Conservation (phyloP, 2,888 invertebrate genomes). For the Adineta ricciae region DNA sequence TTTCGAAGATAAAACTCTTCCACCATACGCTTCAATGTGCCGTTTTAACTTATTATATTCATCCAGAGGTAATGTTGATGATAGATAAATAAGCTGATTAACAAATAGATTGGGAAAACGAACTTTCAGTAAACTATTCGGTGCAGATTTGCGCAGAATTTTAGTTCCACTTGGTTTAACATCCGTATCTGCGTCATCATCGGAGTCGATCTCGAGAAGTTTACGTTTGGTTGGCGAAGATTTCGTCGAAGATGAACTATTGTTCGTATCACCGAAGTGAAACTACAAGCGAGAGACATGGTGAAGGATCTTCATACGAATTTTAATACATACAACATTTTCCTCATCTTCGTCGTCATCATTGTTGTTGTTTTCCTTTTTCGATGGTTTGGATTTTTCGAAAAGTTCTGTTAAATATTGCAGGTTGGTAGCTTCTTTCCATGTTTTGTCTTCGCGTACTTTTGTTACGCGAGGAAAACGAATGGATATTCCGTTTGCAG, state of each 20-base stretch:
- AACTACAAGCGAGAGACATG: not conserved
- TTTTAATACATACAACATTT: not conserved
- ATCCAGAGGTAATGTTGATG: not conserved
- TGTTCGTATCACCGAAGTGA: not conserved
- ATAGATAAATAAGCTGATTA: not conserved
- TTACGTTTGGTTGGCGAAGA: not conserved
- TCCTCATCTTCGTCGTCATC: slow-evolving; percentile 9
- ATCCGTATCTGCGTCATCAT: not conserved
- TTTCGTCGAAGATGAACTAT: not conserved
- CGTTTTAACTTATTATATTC: not conserved
- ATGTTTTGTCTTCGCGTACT: slow-evolving; percentile 70
- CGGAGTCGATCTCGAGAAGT: not conserved
- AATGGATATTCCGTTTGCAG: slow-evolving; percentile 83
- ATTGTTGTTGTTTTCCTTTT: not conserved
- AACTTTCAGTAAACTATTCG: not conserved
- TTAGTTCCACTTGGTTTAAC: not conserved
- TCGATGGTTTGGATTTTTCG: slow-evolving; percentile 10
- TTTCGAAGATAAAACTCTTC: not conserved
- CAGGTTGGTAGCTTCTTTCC: slow-evolving; percentile 71
- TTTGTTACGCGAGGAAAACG: slow-evolving; percentile 72
- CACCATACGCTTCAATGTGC: slow-evolving; percentile 3
- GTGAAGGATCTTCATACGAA: too few species aligned
- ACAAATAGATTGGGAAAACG: slow-evolving; percentile 3
- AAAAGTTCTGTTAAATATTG: slow-evolving; percentile 37
- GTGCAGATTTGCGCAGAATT: not conserved